Evolutionary conservation across 2,888 invertebrate genomes (phyloP), one percentile per base, ranked within the genome.

Genomic region (Ectemnius lituratus): DNA sequence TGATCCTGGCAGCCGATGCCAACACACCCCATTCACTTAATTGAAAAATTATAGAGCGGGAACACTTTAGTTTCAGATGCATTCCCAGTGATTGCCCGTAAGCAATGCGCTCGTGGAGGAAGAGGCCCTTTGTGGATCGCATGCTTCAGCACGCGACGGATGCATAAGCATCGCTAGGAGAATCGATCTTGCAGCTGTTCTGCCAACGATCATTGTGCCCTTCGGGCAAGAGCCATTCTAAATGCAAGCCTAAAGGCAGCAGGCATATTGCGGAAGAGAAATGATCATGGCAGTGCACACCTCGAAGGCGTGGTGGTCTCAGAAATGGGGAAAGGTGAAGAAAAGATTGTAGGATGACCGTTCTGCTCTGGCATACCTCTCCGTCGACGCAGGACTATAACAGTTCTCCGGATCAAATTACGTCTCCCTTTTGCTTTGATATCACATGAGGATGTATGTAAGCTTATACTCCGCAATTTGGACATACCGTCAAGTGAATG

Each of bases 101-200:
- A 37, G 37, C 37, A 37, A 37, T 6, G 37, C 1, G 37, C 8
- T 37, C 8, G 8, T 8, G 37, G 11, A 11, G 37, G 11, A 11
- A 37, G 37, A 6, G 8, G 37, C 6, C 37, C 5, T 37, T 37
- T 37, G 37, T 1, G 37, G 37, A 37, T 37, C 11, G 37, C 37
- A 37, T 37, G 8, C 11, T 37, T 37, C 37, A 37, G 37, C 37
- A 37, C 37, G 37, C 37, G 37, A 37, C 37, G 37, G 37, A 37
- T 37, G 37, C 37, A 6, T 8, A 37, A 37, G 37, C 8, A 37
- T 37, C 37, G 37, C 37, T 37, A 37, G 37, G 37, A 6, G 37
- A 37, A 78, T 70, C 75, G 75, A 81, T 80, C 81, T 57, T 60
- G 75, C 80, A 76, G 75, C 78, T 81, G 81, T 78, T 78, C 70